Conservation (phyloP, 2,888 invertebrate species). For the Lasioglossum figueresi region DNA sequence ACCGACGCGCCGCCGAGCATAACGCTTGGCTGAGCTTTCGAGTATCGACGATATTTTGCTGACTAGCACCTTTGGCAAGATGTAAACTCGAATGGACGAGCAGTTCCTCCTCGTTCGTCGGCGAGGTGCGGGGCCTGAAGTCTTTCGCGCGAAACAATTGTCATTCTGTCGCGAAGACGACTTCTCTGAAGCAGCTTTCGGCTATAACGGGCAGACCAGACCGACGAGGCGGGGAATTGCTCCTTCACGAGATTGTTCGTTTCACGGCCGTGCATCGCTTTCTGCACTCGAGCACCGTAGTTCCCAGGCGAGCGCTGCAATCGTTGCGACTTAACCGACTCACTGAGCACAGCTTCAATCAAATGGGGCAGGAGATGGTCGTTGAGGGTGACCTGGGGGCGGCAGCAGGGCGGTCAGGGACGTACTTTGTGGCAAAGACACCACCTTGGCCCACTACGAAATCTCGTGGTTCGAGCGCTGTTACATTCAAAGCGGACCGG, state of each 20-base stretch:
- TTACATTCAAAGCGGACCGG: constrained; percentile 9
- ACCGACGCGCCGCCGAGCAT: constrained; percentile 16
- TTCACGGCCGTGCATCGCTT: constrained; percentile 27
- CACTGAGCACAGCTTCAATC: constrained; percentile 28
- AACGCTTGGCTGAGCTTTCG: constrained; percentile 34
- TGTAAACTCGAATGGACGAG: not conserved
- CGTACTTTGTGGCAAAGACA: constrained; percentile 82
- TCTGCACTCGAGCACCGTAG: constrained; percentile 25
- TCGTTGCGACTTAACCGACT: constrained; percentile 24
- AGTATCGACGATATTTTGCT: constrained; percentile 11
- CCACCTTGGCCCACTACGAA: constrained; percentile 54
- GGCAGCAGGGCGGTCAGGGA: constrained; percentile 82
- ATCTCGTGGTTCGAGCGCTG: constrained; percentile 45
- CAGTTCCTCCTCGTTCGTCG: not conserved
- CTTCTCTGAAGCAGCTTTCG: not conserved
- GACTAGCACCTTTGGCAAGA: not conserved
- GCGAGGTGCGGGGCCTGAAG: constrained; percentile 4
- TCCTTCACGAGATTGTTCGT: not conserved
- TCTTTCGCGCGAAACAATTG: not conserved
- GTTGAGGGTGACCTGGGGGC: constrained; percentile 79
- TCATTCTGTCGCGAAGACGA: not conserved
- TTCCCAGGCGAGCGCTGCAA: constrained; percentile 14
- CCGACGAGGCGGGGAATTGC: not conserved
- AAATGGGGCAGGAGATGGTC: constrained; percentile 79
- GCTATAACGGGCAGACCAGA: not conserved